phyloP scores from a whole-genome alignment of 2,113 vertebrate genomes.

The Scytalopus superciliaris region DNA sequence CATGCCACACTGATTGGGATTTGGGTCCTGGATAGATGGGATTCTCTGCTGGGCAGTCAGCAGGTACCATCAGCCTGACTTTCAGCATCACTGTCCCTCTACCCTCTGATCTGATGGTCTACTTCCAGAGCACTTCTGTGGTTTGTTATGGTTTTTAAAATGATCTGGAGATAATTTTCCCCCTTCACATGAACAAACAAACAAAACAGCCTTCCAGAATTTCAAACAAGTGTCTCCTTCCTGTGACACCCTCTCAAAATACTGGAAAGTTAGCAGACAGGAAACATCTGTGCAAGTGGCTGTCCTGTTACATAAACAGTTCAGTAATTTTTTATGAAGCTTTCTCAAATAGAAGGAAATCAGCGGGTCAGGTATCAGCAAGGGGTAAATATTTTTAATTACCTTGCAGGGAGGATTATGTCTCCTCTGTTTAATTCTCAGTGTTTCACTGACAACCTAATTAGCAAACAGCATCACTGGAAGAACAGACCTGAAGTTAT shows the following conservation, averaged over 20 bases:
- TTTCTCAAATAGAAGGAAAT: not conserved
- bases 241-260: not conserved
- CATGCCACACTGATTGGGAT: not conserved
- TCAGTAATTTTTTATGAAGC: not conserved
- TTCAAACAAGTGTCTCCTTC: not conserved
- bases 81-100: not conserved
- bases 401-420: not conserved
- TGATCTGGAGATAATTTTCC: not conserved
- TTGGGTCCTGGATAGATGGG: not conserved
- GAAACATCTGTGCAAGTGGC: not conserved
- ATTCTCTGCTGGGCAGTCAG: not conserved
- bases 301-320: not conserved
- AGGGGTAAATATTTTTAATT: conserved; percentile 55
- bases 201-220: not conserved
- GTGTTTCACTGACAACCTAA: conserved; percentile 4
- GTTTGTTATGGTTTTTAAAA: rapidly evolving
- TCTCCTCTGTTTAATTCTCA: not conserved
- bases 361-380: conserved; percentile 15
- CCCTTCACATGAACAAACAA: not conserved
- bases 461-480: conserved; percentile 5
- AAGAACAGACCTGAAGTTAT: not conserved
- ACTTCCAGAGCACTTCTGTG: not conserved
- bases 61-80: not conserved
- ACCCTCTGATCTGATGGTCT: not conserved
- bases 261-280: not conserved